Evolutionary conservation across 2,113 vertebrate genomes (phyloP).

Genomic region (Corvus hawaiiensis): DNA sequence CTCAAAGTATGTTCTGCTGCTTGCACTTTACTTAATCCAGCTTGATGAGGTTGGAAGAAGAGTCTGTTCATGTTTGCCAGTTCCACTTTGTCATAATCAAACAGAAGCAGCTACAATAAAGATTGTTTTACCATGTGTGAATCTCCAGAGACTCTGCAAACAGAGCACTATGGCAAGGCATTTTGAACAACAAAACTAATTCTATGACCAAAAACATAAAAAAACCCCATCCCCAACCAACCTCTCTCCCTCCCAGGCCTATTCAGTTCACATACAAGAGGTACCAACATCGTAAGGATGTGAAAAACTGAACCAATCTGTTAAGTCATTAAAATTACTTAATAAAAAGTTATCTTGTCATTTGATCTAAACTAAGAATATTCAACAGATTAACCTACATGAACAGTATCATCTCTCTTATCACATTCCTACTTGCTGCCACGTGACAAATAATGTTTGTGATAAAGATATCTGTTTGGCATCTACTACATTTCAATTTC

Average conservation of each 20-base stretch:
- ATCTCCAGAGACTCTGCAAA: background rate
- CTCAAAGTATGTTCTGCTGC: constrained; percentile 93
- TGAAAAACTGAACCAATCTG: background rate
- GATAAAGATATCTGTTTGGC: background rate
- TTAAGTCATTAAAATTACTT: background rate
- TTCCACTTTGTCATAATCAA: constrained; percentile 98
- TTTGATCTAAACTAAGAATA: background rate
- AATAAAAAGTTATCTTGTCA: background rate
- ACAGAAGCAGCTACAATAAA: constrained; percentile 86
- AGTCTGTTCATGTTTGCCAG: constrained; percentile 98
- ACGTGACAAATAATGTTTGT: background rate
- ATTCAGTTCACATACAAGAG: background rate
- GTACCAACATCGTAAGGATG: rapidly evolving
- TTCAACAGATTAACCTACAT: background rate
- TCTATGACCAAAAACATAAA: background rate
- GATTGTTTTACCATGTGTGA: background rate
- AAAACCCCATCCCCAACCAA: background rate
- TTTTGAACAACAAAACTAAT: background rate
- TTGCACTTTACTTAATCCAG: constrained; percentile 94
- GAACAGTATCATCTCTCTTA: background rate
- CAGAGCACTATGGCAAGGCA: background rate
- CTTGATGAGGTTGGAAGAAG: constrained; percentile 98
- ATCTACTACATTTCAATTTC: background rate
- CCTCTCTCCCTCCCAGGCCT: background rate
- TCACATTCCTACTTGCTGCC: background rate